Conservation (phyloP, 2,797 vertebrate species). For the Alauda arvensis region DNA sequence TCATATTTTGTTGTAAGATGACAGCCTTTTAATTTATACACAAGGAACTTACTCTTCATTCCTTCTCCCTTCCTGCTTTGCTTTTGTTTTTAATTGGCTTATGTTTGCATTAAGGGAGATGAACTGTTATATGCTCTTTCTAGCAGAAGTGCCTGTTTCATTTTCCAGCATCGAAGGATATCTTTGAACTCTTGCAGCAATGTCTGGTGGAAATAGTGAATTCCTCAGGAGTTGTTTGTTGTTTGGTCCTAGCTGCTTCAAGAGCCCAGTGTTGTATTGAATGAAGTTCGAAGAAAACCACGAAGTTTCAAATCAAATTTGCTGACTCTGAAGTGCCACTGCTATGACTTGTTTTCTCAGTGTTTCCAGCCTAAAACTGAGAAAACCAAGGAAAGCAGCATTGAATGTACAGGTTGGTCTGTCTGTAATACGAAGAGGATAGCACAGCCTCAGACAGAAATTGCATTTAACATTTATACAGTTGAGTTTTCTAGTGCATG, state of each 20-base stretch:
- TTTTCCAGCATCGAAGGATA: background rate
- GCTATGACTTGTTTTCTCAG: background rate
- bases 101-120: background rate
- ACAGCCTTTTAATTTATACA: background rate
- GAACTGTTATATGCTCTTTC: background rate
- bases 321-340: background rate
- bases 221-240: background rate
- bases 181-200: background rate
- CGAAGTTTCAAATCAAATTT: background rate
- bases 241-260: background rate
- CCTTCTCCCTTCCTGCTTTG: background rate
- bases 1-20: background rate
- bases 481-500: background rate
- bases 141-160: background rate
- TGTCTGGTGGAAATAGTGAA: background rate
- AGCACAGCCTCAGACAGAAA: background rate
- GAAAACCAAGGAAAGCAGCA: background rate
- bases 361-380: background rate
- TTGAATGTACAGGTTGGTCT: background rate
- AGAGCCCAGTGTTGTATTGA: background rate
- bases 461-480: background rate
- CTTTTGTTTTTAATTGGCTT: conserved; percentile 1
- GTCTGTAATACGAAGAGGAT: background rate
- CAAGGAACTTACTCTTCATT: background rate
- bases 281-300: background rate